Percentiles rank a stretch among this genome's conserved stretches.
phyloP scores from a whole-genome alignment of 2,888 invertebrate species.

The Dryocosmus kuriphilus region DNA sequence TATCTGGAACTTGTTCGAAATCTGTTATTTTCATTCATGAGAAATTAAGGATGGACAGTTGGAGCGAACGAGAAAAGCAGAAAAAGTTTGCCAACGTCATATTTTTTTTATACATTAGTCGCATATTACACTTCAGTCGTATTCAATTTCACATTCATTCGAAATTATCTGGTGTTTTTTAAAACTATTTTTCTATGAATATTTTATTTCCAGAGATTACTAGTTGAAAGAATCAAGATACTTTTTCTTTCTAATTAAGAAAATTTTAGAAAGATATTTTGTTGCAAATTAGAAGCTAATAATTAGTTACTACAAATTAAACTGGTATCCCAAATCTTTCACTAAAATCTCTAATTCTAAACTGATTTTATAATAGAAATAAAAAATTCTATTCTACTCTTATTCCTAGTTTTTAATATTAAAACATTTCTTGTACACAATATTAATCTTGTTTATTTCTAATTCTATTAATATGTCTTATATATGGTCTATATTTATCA shows the following conservation, averaged over 20 bases:
- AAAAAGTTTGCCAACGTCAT: neutral
- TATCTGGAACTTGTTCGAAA: neutral
- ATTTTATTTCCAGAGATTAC: neutral
- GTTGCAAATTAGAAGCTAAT: neutral
- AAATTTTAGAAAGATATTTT: too few species aligned
- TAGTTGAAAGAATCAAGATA: neutral
- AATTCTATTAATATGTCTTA: conserved; percentile 39
- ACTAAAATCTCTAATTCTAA: neutral
- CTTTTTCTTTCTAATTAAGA: neutral
- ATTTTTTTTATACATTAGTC: neutral
- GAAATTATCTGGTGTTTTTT: neutral
- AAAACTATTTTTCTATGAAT: neutral
- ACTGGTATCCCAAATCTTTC: neutral
- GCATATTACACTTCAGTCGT: neutral
- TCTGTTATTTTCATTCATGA: neutral
- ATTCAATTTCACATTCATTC: neutral
- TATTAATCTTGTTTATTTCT: conserved; percentile 45
- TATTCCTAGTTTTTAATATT: neutral
- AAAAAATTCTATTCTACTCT: neutral
- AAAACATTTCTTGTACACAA: conserved; percentile 52
- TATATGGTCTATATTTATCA: neutral
- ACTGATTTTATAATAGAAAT: neutral
- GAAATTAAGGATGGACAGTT: neutral
- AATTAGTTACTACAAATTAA: neutral
- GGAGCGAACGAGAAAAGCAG: neutral